Base-by-base conservation (phyloP, 2,113 vertebrate genomes). In the Ciconia stormi region DNA sequence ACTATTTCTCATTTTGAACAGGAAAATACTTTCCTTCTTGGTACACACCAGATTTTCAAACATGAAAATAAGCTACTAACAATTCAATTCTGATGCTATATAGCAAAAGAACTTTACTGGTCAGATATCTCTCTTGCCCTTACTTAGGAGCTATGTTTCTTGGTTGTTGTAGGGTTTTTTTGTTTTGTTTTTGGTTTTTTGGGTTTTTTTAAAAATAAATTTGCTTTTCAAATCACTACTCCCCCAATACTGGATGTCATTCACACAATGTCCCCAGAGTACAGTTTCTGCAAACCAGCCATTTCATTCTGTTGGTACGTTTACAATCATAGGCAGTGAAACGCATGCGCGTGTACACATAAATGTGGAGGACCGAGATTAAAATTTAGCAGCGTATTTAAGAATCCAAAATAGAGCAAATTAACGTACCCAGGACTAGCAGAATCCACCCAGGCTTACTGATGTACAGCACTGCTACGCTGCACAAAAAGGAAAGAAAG, bases 281-380 rank as follows among this genome's bases (percentile, higher is more conserved):
- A 42, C 5, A 22, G 30, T 21, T 44, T 53, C 46, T 56, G 32
- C 82, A 66, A 73, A 46, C 12, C 34, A 80, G 56, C 42, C 42
- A 10, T 19, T 44, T 47, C 25, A 2, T 83, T 32, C 40, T 13
- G 1, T 10, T 34, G 20, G 34, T 22, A 20, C 0, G 0, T 44
- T 85, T 69, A 46, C 34, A 46, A 10, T 10, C 55, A 52, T 36
- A 65, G 49, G 38, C 66, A 66, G n/a, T 18, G 12, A 73, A 71
- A 93, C 1, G 2, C 27, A 22, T 2, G 13, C 1, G 4, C n/a
- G 29, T 8, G 11, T 0, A 1, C 4, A 20, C 52, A 70, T 21
- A 77, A 6, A 15, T 6, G 13, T 6, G 8, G n/a, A 73, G 10
- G 29, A 50, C 36, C 0, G 2, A 56, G 27, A 74, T 59, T 10